Base-by-base conservation (phyloP, 2,113 vertebrate genomes). In the Eretmochelys imbricata region DNA sequence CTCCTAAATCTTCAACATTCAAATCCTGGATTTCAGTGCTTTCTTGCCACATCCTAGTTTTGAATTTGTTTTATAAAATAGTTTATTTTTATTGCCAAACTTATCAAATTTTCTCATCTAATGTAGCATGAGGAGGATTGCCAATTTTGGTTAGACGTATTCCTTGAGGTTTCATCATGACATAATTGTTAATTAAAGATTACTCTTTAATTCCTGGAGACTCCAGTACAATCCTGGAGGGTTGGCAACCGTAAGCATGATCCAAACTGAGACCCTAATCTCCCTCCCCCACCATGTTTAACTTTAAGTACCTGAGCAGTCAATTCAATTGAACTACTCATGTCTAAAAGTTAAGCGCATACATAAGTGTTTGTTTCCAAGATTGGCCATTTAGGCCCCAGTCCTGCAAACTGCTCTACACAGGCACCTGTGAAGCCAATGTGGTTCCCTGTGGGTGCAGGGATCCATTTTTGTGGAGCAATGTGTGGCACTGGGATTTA, bases 81-180 rank as follows among this genome's bases (percentile, higher is more conserved):
- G 42, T 93, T 93, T 62, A 91, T 76, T 94, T 76, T 85, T 35
- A 79, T 89, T 62, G 27, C 76, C 48, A 91, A 19, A 80, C 19
- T 9, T 79, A 75, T 75, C 31, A 80, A 91, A 48, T 53, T 1
- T 2, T 48, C 20, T 87, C 9, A 0, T 1, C 14, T 53, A 91
- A 80, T 42, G 51, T 46, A 31, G 16, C 42, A 84, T 42, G 62
- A 87, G 65, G 16, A 69, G 35, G 16, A 8, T 19, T 69, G 62
- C 62, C 62, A 69, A 35, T 69, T 69, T 69, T 69, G 62, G 31
- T 69, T 69, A 16, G 62, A n/a, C 8, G 2, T 62, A 62, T 69
- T 69, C 31, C 62, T n/a, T 35, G 62, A 69, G 62, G 16, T 17
- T n/a, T 69, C 59, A 31, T 35, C 59, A 62, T 25, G 27, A 62